Conservation (phyloP, 2,797 vertebrate species). For the Dicrostonyx torquatus region DNA sequence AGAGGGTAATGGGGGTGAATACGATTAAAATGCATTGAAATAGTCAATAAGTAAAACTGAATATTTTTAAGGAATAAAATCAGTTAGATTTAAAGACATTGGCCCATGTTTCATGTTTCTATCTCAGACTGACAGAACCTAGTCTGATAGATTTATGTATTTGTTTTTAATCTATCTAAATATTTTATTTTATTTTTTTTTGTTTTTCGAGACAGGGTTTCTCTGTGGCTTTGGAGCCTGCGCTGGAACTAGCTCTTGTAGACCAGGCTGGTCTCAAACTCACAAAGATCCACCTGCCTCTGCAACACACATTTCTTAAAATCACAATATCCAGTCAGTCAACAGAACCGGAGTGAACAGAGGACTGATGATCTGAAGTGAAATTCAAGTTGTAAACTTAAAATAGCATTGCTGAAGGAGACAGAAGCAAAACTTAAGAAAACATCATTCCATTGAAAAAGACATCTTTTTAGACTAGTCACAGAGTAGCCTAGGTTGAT, state of each 20-base stretch:
- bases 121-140: background rate
- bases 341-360: background rate
- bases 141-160: background rate
- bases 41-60: background rate
- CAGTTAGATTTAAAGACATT: background rate
- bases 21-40: background rate
- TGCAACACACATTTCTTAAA: background rate
- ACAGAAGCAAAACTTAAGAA: background rate
- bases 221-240: too few relatives aligned
- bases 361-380: background rate
- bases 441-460: too few relatives aligned
- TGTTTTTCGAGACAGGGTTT: too few relatives aligned
- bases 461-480: background rate
- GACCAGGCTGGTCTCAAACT: too few relatives aligned
- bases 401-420: background rate
- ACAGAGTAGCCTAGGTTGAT: background rate
- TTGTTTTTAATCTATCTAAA: background rate
- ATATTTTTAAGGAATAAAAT: background rate
- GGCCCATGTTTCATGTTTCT: background rate
- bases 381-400: background rate
- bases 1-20: background rate
- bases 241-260: too few relatives aligned
- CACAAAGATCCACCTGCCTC: too few relatives aligned
- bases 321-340: background rate
- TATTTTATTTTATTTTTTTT: too few relatives aligned